Evolutionary conservation across 2,113 vertebrate species (phyloP), one percentile per base, ranked within the genome.

Genomic region (Caretta caretta): DNA sequence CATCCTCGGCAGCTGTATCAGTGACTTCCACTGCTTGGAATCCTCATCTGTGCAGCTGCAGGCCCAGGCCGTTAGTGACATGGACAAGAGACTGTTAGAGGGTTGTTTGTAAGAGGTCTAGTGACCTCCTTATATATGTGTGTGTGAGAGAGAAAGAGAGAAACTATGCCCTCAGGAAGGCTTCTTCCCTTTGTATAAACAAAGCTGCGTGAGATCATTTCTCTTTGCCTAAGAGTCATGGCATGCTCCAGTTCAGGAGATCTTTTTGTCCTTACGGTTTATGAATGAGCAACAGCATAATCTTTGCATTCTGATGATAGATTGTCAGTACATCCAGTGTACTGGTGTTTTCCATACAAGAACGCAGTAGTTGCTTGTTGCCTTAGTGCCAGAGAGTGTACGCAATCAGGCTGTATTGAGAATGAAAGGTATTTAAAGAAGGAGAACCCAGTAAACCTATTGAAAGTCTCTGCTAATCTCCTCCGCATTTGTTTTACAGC

Each of bases 371-470:
- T 92, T 92, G 85, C 91, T 95, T 88, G 79, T 97, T 88, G 89
- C 75, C 96, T 96, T 95, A 89, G 20, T 27, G 51, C 5, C 81
- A 84, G 53, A 57, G 84, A 95, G 92, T 80, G 12, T 81, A 85
- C 57, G 93, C 75, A 97, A 97, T 97, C 95, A 97, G 93, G 88
- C 59, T 83, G 75, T 80, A 97, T 97, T 97, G 96, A 97, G 82
- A 82, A 94, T 65, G 20, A 88, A 97, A 97, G 90, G 95, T 97
- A 96, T 97, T 97, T 95, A 94, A 90, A 97, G 92, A 96, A 93
- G 65, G 54, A 88, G 91, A 17, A 97, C 94, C 96, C 92, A 96
- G 93, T 89, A 96, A 97, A 85, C 81, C 94, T 91, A 72, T 93
- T 97, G 92, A 96, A 93, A 91, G 35, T 85, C 84, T 91, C n/a